Evolutionary conservation across 2,797 vertebrate genomes (phyloP), one percentile per base, ranked within the genome.

Genomic region (Mormyrops attenuatus): DNA sequence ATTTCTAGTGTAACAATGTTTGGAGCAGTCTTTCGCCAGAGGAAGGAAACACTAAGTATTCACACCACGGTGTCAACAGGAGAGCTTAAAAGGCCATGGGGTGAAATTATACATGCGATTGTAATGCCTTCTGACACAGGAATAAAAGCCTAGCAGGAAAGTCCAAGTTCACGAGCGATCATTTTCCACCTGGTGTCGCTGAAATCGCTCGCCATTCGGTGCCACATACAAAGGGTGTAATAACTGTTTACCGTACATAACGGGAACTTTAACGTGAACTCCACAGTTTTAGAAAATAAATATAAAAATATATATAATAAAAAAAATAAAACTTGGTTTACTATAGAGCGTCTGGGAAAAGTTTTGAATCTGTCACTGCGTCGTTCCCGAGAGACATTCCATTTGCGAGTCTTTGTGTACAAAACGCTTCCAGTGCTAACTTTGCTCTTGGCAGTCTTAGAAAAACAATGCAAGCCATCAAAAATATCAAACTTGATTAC

Each of bases 401-500:
- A 82, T 94, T 94, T 94, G 91, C 91, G 89, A 92, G 90, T 91
- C 91, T 91, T 82, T 95, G 94, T 93, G 93, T 92, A 93, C 92
- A 92, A 93, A 90, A 94, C 88, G 89, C 91, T 92, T 93, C 93
- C 93, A 90, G 90, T 63, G 90, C 92, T 85, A 92, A 95, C 93
- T 91, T 88, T 94, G 91, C 92, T 95, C 91, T 92, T 91, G 90
- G 91, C 92, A 93, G 93, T 93, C 91, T 93, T 91, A 91, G 91
- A 90, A 93, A 93, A 93, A 94, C 93, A 95, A 94, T 91, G 91
- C 92, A 91, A 91, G 93, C 89, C 93, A 93, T 93, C 91, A 92
- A 93, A 92, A 92, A 92, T 90, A 90, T 94, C 93, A 93, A 89
- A 94, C 93, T 92, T 90, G 91, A 94, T 95, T 94, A 95, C 91